Base-by-base conservation (phyloP, 2,113 vertebrate genomes). In the Tupaia tana region DNA sequence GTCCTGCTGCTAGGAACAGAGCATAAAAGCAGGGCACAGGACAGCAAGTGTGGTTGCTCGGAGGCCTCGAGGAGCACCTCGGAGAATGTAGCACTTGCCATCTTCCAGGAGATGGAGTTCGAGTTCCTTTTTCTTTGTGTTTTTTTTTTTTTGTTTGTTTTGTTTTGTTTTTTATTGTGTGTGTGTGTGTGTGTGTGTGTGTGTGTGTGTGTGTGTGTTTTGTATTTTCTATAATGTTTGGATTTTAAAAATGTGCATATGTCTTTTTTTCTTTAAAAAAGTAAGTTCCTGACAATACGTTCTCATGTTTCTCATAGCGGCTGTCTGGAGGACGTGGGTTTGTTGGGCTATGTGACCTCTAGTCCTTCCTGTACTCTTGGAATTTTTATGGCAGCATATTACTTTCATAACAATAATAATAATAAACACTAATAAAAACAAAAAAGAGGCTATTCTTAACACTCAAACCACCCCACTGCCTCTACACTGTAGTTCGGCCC, bases 381-480 rank as follows among this genome's bases (percentile, higher is more conserved):
- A 96, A 91, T 79, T 96, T 95, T 96, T 97, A 95, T 86, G 95
- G 77, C 73, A 93, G 61, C n/a, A 15, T 59, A 82, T 94, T 95
- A 83, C 82, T 96, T 97, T 95, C 6, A 18, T 94, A 96, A 94
- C 89, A 66, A 61, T 84, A 84, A 82, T 6, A 43, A 43, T 43
- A 43, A 43, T 43, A 43, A 73, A 9, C 59, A 88, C 83, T 66
- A 94, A 89, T 95, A 89, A 95, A 96, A 95, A 93, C 83, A 80
- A 90, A 93, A 90, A 90, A 93, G 73, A 56, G 82, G 19, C 54
- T 94, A 81, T 94, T 95, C 85, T 95, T 94, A 94, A 79, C 25
- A 70, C 67, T 22, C 73, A 63, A 81, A 88, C 56, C 58, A 86
- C 24, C 59, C 77, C 86, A 84, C 54, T 66, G 74, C 10, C 61